phyloP scores from a whole-genome alignment of 2,113 vertebrate genomes.

The Calcarius ornatus region DNA sequence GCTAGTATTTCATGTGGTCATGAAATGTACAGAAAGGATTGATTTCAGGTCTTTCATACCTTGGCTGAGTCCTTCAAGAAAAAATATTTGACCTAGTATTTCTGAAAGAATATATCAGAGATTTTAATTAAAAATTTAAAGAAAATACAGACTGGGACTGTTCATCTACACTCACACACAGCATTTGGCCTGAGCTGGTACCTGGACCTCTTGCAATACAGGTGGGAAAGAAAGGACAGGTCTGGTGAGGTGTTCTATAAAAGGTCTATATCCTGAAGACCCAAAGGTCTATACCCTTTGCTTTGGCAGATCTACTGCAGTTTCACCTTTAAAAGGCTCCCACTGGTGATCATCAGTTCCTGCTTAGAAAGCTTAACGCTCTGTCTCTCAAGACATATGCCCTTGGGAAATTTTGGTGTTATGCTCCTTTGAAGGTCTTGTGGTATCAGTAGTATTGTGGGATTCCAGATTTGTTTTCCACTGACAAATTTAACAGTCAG shows the following conservation, averaged over 20 bases:
- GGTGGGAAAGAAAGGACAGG: background rate
- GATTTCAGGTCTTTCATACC: background rate
- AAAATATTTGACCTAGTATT: background rate
- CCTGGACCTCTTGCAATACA: fast-evolving
- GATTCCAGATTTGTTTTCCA: background rate
- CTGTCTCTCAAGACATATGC: background rate
- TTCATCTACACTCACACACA: background rate
- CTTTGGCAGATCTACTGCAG: background rate
- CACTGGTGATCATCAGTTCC: fast-evolving
- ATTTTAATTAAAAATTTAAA: background rate
- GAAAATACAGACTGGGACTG: background rate
- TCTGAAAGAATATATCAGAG: background rate
- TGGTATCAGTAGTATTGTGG: background rate
- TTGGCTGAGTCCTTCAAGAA: background rate
- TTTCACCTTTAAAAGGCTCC: background rate
- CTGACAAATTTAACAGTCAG: background rate
- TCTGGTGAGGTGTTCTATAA: background rate
- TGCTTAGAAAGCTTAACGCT: background rate
- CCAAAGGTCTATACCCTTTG: background rate
- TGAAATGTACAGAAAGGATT: background rate
- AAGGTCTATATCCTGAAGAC: background rate
- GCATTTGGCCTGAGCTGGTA: background rate
- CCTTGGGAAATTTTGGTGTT: background rate
- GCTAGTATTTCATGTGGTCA: background rate
- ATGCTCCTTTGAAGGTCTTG: background rate